These are phyloP conservation scores for Protobothrops mucrosquamatus DNA, from an alignment of 2,113 vertebrate species.

Conservation along the genomic window DNA sequence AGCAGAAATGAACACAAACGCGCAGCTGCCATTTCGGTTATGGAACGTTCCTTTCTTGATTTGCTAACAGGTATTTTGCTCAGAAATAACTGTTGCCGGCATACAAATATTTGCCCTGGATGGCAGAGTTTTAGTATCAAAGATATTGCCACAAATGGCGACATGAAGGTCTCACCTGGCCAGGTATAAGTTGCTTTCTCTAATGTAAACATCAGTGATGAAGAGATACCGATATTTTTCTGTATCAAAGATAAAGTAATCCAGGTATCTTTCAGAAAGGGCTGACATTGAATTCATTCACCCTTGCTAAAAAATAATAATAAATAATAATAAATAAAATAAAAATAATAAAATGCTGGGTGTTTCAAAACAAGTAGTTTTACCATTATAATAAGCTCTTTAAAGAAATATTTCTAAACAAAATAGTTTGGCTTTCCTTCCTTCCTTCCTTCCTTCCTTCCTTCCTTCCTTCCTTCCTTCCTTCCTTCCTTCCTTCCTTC, in stretches of 20 bases:
- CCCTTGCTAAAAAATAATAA: background rate
- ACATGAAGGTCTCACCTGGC: background rate
- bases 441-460: background rate
- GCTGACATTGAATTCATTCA: background rate
- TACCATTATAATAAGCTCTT: conserved; percentile 54
- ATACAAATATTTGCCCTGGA: background rate
- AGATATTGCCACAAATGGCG: background rate
- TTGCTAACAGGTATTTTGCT: background rate
- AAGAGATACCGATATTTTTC: background rate
- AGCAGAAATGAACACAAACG: background rate
- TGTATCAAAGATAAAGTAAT: background rate
- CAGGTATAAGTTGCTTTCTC: background rate
- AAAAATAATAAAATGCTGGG: background rate
- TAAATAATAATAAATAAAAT: no score
- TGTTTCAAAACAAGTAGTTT: conserved; percentile 34
- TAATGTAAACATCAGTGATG: background rate
- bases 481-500: no score
- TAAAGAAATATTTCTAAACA: conserved; percentile 69
- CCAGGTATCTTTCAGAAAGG: background rate
- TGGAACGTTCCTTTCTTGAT: no score
- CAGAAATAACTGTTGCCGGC: background rate
- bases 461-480: background rate
- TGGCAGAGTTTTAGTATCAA: background rate
- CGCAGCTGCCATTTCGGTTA: background rate
- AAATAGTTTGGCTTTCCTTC: conserved; percentile 64